phyloP scores from a whole-genome alignment of 2,888 invertebrate genomes.

The Carpatolechia fugitivella region DNA sequence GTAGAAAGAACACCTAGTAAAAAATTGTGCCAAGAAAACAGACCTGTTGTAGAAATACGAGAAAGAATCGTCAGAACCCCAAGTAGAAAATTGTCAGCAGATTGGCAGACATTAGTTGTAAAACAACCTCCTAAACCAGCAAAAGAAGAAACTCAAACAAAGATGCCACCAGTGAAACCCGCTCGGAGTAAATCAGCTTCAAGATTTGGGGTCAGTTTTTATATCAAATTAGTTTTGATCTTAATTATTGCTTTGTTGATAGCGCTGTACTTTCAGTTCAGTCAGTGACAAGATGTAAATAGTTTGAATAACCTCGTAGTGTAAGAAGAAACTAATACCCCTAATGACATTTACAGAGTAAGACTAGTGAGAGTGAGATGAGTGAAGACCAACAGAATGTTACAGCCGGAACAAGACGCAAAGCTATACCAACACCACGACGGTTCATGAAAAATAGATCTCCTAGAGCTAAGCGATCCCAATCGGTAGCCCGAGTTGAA shows the following conservation, averaged over 20 bases:
- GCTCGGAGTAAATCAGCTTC: slow-evolving; percentile 73
- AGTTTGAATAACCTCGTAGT: slow-evolving; percentile 39
- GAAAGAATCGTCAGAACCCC: slow-evolving; percentile 70
- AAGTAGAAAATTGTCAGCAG: slow-evolving; percentile 55
- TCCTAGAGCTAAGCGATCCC: slow-evolving; percentile 74
- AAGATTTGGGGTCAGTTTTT: slow-evolving; percentile 75
- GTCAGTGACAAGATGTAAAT: slow-evolving; percentile 47
- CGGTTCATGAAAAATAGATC: slow-evolving; percentile 66
- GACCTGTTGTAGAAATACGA: slow-evolving; percentile 62
- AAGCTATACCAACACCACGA: slow-evolving; percentile 62
- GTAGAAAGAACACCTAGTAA: slow-evolving; percentile 68
- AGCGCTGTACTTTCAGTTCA: slow-evolving; percentile 61
- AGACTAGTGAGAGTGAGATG: slow-evolving; percentile 80
- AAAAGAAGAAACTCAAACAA: slow-evolving; percentile 54
- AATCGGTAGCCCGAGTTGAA: slow-evolving; percentile 76
- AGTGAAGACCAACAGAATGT: slow-evolving; percentile 68
- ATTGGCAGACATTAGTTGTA: slow-evolving; percentile 47
- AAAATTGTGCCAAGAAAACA: slow-evolving; percentile 57
- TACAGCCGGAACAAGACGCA: slow-evolving; percentile 51
- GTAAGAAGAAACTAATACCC: slow-evolving; percentile 55
- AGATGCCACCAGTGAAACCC: slow-evolving; percentile 69
- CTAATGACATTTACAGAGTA: slow-evolving; percentile 74
- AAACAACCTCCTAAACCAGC: slow-evolving; percentile 39
- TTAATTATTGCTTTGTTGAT: slow-evolving; percentile 64
- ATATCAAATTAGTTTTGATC: slow-evolving; percentile 59